Evolutionary conservation across 2,113 vertebrate species (phyloP).

Genomic region (Otolemur garnettii): DNA sequence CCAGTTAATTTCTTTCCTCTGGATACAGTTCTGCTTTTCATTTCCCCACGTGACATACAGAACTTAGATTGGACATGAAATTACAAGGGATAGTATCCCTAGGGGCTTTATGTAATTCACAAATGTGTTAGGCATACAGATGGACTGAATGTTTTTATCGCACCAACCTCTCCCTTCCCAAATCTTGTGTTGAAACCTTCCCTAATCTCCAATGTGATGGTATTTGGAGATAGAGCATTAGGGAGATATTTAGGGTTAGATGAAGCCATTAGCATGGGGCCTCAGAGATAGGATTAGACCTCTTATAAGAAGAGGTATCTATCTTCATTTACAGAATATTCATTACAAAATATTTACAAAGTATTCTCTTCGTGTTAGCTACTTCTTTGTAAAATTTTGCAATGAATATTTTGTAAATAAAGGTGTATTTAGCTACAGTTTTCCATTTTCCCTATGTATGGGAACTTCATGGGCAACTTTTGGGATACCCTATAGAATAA

Average conservation of each 20-base stretch:
- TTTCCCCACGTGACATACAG: neutral
- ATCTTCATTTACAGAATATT: too few species aligned
- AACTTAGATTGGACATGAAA: neutral
- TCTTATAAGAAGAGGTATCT: neutral
- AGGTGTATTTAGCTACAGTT: too few species aligned
- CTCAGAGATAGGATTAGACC: neutral
- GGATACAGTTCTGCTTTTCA: neutral
- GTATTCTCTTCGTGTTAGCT: too few species aligned
- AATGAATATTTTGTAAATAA: too few species aligned
- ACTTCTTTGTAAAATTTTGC: too few species aligned
- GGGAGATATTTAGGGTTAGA: neutral
- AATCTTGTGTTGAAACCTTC: neutral
- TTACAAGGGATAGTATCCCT: neutral
- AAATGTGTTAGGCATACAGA: neutral
- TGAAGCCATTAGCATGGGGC: neutral
- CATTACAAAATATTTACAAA: too few species aligned
- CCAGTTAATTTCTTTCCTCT: conserved; percentile 4
- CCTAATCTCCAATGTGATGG: neutral
- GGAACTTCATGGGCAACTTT: too few species aligned
- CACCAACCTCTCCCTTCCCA: neutral
- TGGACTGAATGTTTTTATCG: neutral
- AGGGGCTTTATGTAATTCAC: neutral
- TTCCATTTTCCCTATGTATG: too few species aligned
- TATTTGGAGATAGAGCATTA: neutral
- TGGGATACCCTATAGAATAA: too few species aligned